Conservation (phyloP, 1,140 invertebrate species). For the Pomacea maculata region DNA sequence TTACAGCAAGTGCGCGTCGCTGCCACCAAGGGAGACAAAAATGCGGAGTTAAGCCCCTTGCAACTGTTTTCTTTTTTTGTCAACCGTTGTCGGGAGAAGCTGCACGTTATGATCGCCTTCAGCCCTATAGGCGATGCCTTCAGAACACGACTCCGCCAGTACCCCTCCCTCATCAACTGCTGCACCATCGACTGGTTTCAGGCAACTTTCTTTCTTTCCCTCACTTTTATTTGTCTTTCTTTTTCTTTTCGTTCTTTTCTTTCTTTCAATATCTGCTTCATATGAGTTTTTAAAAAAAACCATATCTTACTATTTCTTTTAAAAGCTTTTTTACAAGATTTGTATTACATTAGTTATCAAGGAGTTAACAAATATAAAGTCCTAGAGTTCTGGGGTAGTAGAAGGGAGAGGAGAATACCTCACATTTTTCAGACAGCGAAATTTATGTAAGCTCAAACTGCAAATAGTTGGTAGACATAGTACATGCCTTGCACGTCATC, state of each 20-base stretch:
- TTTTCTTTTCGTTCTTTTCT: conserved; percentile 13
- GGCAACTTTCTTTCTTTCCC: conserved; percentile 57
- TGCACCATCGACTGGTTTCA: conserved; percentile 68
- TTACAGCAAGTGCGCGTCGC: conserved; percentile 58
- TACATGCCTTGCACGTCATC: no score
- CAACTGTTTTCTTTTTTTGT: conserved; percentile 66
- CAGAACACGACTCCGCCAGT: conserved; percentile 63
- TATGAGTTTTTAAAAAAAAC: background rate
- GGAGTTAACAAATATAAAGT: no score
- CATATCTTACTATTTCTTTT: background rate
- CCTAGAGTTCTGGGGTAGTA: background rate
- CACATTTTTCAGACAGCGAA: background rate
- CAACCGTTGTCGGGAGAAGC: conserved; percentile 62
- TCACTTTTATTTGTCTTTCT: conserved; percentile 11
- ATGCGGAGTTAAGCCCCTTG: conserved; percentile 64
- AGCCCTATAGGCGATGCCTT: conserved; percentile 65
- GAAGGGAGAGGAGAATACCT: background rate
- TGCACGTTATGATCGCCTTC: conserved; percentile 66
- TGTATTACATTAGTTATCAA: no score
- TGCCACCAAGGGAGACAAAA: conserved; percentile 59
- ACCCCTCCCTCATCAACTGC: conserved; percentile 67
- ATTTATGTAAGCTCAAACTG: background rate
- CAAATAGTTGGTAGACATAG: background rate
- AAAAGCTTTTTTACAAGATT: background rate
- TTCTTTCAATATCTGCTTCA: background rate